Evolutionary conservation across 2,797 vertebrate genomes (phyloP), one percentile per base, ranked within the genome.

Genomic region (Mormyrus hasselquistii): DNA sequence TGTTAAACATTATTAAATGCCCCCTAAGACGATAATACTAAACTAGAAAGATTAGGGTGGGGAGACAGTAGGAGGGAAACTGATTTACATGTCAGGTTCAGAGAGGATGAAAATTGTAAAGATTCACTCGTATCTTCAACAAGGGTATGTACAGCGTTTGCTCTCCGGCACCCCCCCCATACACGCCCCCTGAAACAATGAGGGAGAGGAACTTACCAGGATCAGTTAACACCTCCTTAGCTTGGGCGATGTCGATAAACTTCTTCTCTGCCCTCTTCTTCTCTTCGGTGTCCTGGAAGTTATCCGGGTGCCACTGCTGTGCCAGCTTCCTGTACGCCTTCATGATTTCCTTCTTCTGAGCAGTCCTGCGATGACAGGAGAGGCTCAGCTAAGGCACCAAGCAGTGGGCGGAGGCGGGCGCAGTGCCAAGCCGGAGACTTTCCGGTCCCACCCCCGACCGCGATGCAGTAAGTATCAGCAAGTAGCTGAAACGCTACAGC

Each of bases 211-310:
- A 2, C 73, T 89, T 94, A 99, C 98, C 98, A 95, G 98, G 98
- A 92, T 99, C 96, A 4, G 98, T 99, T 85, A 99, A 97, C 86
- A 99, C 99, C 95, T 99, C 98, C 94, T 99, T 99, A 90, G 99
- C 98, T 94, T 97, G 98, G 92, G 97, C 99, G 0, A 99, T 99
- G 92, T 99, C 98, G 5, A 99, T 99, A 90, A 99, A 99, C 94
- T 97, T 99, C 92, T 98, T 99, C 94, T 99, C 98, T 0, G 99
- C 98, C 91, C 94, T 96, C 91, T 99, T 99, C 95, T 99, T 99
- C 89, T 99, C 97, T 89, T 97, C 97, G 44, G 97, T 95, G 90
- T 97, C 96, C 93, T 97, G 97, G 94, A 99, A 99, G 93, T 99
- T 99, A 95, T 99, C 99, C 0, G 98, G 99, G 86, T 99, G 99